A percentile compares a stretch with the other conserved stretches of the same genome.
Conservation (phyloP, 2,797 vertebrate species). For the Tokudaia tokunoshimensis region DNA sequence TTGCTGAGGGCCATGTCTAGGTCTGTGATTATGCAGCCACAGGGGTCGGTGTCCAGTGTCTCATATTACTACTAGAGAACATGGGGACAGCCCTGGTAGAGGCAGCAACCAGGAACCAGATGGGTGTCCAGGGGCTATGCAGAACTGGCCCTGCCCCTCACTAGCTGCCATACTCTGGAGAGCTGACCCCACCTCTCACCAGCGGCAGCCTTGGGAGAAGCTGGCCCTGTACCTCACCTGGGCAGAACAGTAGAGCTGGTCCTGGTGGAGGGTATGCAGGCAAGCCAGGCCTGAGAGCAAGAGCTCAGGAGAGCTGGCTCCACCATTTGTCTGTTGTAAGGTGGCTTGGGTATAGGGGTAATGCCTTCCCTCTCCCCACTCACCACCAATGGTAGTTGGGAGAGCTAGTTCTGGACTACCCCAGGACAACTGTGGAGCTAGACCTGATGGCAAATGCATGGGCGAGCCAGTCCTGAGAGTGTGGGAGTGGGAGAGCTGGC, state of each 20-base stretch:
- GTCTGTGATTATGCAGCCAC: not conserved
- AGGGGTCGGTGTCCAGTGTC: not conserved
- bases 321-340: not conserved
- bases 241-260: not conserved
- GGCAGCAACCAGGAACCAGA: not conserved
- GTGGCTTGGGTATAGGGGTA: not conserved
- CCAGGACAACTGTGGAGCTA: not conserved
- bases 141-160: not conserved
- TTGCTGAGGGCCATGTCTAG: not conserved
- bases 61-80: not conserved
- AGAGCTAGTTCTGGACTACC: not conserved
- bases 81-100: not conserved
- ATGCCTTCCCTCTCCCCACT: not conserved
- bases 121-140: not conserved
- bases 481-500: not conserved
- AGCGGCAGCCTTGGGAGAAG: not conserved
- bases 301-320: not conserved
- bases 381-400: not conserved
- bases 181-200: not conserved
- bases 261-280: not conserved
- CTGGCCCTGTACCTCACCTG: not conserved
- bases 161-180: not conserved
- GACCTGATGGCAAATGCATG: not conserved
- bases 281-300: not conserved
- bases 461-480: not conserved